These are phyloP conservation scores for Anarhynchus alexandrinus DNA, from an alignment of 2,113 vertebrate genomes.

Conservation along the genomic window DNA sequence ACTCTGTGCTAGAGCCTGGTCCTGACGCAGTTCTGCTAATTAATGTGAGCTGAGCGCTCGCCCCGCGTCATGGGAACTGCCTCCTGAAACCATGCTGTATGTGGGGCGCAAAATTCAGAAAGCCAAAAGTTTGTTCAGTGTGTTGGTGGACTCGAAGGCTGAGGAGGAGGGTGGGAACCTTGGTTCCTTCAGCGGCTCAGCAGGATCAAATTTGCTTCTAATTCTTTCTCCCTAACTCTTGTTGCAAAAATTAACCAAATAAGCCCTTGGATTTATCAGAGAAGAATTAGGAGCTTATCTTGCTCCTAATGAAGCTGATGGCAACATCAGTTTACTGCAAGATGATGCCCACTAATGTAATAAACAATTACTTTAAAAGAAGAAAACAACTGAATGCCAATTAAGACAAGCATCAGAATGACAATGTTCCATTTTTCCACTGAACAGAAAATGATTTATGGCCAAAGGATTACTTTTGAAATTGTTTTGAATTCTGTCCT, in stretches of 20 bases:
- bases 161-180: background rate
- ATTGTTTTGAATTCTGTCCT: conserved; percentile 50
- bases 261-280: background rate
- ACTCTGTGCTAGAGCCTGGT: background rate
- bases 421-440: conserved; percentile 48
- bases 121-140: background rate
- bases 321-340: background rate
- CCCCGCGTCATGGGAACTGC: background rate
- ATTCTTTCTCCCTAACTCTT: background rate
- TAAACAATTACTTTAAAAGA: conserved; percentile 18
- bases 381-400: conserved; percentile 13
- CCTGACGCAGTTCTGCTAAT: background rate
- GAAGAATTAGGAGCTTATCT: background rate
- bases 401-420: conserved; percentile 22
- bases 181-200: background rate
- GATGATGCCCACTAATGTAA: background rate
- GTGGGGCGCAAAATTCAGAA: background rate
- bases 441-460: conserved; percentile 2
- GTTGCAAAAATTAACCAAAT: background rate
- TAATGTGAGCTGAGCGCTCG: background rate
- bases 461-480: conserved; percentile 44
- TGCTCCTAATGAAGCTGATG: background rate
- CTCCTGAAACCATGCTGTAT: background rate
- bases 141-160: background rate
- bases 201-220: background rate